A percentile compares a stretch with the other conserved stretches of the same genome.
phyloP scores from a whole-genome alignment of 2,797 vertebrate species.

The Tauraco hartlaubi region DNA sequence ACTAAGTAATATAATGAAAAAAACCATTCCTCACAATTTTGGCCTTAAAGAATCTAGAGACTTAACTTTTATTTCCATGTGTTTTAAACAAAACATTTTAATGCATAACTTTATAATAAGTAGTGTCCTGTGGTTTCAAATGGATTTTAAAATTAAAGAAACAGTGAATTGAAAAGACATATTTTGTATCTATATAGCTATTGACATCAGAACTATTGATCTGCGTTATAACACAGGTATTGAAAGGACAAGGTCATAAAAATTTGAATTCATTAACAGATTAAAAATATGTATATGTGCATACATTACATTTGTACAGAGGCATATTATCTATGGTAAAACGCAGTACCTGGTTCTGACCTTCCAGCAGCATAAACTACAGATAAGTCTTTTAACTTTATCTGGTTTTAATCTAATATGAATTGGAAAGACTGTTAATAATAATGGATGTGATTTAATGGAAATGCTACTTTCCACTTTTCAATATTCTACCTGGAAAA shows the following conservation, averaged over 20 bases:
- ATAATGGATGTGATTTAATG: not conserved
- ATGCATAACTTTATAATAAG: not conserved
- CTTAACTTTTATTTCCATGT: not conserved
- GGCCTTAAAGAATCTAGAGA: not conserved
- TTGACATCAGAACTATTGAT: not conserved
- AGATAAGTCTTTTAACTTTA: not conserved
- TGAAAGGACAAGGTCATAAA: not conserved
- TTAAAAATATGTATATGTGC: not conserved
- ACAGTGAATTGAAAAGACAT: not conserved
- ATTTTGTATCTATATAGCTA: not conserved
- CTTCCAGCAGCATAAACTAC: not conserved
- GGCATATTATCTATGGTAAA: not conserved
- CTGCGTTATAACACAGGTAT: not conserved
- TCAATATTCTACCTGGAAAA: not conserved
- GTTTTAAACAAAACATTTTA: not conserved
- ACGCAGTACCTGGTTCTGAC: not conserved
- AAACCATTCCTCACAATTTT: not conserved
- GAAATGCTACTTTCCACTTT: not conserved
- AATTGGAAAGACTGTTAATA: not conserved
- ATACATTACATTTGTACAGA: not conserved
- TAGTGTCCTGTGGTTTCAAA: conserved; percentile 15
- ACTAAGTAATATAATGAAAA: not conserved
- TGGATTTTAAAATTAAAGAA: conserved; percentile 18
- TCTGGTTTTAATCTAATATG: not conserved
- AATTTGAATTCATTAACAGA: not conserved